Evolutionary conservation across 2,113 vertebrate genomes (phyloP), one percentile per base, ranked within the genome.

Genomic region (Fregata magnificens): DNA sequence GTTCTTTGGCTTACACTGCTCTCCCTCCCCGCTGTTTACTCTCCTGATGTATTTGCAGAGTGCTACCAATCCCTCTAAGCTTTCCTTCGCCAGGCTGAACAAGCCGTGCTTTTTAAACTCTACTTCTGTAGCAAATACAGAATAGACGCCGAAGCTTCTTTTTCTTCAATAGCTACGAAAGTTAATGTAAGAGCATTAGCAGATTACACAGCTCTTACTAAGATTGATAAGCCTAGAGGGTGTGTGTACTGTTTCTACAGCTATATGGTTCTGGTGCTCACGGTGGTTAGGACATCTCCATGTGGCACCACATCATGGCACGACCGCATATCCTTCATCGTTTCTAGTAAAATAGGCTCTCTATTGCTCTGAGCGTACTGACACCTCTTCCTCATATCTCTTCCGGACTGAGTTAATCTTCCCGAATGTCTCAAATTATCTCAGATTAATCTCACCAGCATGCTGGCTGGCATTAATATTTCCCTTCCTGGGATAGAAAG

Each of bases 11-110:
- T 88, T 88, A 79, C 26, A 32, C 4, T 4, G 16, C 56, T 91
- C 81, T 88, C 50, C n/a, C 31, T 93, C 63, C 67, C 77, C 5
- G 26, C 47, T 93, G 77, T 94, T 94, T 91, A 55, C 86, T 89
- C 61, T 91, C 77, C 70, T 2, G 22, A 65, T 73, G 25, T 86
- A 90, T 96, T 90, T 94, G 72, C 70, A 79, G 83, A 88, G 47
- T 47, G 86, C 62, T 70, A 90, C 72, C 92, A 94, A 90, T 83
- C 71, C 87, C 67, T 50, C 73, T 82, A 85, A 94, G 70, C 73
- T 76, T 31, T 67, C n/a, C 49, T 72, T 69, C 8, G 1, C n/a
- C 38, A 49, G 31, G 34, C 26, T 61, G 62, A 91, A 78, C 47
- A 63, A 94, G 49, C 16, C 73, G 50, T 7, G 17, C 6, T 83